Conservation (phyloP, 2,113 vertebrate species). For the Pachyramphus minor region DNA sequence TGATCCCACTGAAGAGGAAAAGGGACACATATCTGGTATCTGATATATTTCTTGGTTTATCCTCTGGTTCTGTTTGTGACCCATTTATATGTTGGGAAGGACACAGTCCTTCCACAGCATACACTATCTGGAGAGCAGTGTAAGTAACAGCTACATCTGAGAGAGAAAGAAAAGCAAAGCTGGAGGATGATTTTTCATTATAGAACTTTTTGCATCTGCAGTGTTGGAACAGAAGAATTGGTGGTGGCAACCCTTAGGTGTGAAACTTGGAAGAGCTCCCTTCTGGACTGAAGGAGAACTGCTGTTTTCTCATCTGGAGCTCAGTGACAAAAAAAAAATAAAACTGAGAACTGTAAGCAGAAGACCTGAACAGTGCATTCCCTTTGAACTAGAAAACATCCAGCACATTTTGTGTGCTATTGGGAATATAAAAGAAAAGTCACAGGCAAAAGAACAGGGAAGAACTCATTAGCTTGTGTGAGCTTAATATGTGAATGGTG, state of each 20-base stretch:
- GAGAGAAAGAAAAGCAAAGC: not conserved
- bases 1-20: not conserved
- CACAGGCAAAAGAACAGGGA: not conserved
- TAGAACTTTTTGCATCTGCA: not conserved
- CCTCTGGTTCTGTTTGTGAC: not conserved
- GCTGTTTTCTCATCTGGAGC: not conserved
- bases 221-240: not conserved
- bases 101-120: not conserved
- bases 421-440: not conserved
- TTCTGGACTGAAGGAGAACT: not conserved
- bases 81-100: not conserved
- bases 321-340: not conserved
- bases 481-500: not conserved
- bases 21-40: not conserved
- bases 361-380: not conserved
- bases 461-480: not conserved
- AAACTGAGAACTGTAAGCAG: not conserved
- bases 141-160: not conserved
- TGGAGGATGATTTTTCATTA: not conserved
- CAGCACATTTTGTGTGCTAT: not conserved
- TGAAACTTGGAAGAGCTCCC: not conserved
- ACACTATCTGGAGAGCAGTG: not conserved
- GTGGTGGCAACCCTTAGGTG: not conserved
- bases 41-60: fast-evolving
- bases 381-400: not conserved